Base-by-base conservation (phyloP, 2,797 vertebrate species). In the Valencia hispanica region DNA sequence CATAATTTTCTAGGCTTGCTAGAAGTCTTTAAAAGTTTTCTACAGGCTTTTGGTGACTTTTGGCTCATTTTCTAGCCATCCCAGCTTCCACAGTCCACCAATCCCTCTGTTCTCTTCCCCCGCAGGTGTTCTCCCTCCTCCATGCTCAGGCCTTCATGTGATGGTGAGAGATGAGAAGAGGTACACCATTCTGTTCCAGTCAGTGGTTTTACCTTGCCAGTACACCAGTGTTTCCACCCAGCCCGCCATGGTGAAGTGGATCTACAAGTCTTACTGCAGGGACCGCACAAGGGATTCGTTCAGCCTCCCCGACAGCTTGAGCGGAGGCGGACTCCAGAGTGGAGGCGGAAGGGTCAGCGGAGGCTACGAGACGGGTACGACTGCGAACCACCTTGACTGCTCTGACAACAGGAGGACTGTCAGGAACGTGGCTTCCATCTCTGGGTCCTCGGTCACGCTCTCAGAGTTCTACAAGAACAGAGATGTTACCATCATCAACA, bases 231-330 rank as follows among this genome's bases (percentile, higher is more conserved):
- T 96, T 47, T 98, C 97, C 72, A 95, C 91, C 10, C 97, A 97
- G 77, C 95, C 94, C 0, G 96, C 96, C 0, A 96, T 98, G 61
- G 96, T 98, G 27, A 97, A 98, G 77, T 98, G 97, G 97, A 96
- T 96, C 77, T 98, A 97, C 93, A 98, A 98, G 90, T 98, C 97
- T 1, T 98, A 97, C 91, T 98, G 97, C 83, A 96, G 97, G 63
- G 97, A 98, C 79, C 96, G 96, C 43, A 96, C 96, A 4, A 94
- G 96, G 69, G 97, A 98, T 72, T 96, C 97, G 3, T 90, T 98
- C 92, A 96, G 94, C 73, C 82, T 78, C 70, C 36, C 88, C 0
- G 89, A 93, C 80, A 85, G 48, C 69, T 25, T 89, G 73, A 59
- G 81, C 0, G 88, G 86, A 41, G 88, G 86, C 0, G 90, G 91